phyloP scores from a whole-genome alignment of 2,113 vertebrate species.

The Peromyscus leucopus region DNA sequence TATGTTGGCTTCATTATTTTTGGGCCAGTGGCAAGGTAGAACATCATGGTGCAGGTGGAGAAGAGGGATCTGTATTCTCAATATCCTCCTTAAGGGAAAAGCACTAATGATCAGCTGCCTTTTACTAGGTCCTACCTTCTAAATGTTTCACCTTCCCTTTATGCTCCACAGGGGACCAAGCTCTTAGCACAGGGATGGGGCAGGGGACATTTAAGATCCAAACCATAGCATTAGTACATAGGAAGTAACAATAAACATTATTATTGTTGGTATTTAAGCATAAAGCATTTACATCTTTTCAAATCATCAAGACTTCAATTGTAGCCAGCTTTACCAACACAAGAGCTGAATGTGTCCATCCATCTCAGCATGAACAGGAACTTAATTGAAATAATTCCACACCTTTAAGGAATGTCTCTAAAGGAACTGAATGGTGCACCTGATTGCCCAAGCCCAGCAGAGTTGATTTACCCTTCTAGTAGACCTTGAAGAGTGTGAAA shows the following conservation, averaged over 20 bases:
- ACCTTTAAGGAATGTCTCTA: slow-evolving; percentile 75
- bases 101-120: background rate
- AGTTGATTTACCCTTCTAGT: slow-evolving; percentile 74
- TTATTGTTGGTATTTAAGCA: slow-evolving; percentile 28
- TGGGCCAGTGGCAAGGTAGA: background rate
- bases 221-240: background rate
- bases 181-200: background rate
- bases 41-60: background rate
- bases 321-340: slow-evolving; percentile 60
- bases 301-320: slow-evolving; percentile 50
- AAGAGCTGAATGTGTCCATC: slow-evolving; percentile 55
- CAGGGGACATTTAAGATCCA: background rate
- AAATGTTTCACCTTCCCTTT: background rate
- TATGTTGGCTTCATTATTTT: background rate
- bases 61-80: background rate
- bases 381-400: slow-evolving; percentile 83
- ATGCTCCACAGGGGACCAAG: background rate
- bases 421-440: slow-evolving; percentile 78
- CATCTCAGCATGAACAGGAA: slow-evolving; percentile 26
- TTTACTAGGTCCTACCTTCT: background rate
- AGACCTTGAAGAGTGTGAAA: slow-evolving; percentile 80
- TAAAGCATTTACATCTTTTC: slow-evolving; percentile 24
- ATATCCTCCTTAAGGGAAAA: background rate
- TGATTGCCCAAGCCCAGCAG: slow-evolving; percentile 77
- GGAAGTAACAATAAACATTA: slow-evolving; percentile 1